Conservation (phyloP, 2,113 vertebrate species). For the Pluvianellus socialis region DNA sequence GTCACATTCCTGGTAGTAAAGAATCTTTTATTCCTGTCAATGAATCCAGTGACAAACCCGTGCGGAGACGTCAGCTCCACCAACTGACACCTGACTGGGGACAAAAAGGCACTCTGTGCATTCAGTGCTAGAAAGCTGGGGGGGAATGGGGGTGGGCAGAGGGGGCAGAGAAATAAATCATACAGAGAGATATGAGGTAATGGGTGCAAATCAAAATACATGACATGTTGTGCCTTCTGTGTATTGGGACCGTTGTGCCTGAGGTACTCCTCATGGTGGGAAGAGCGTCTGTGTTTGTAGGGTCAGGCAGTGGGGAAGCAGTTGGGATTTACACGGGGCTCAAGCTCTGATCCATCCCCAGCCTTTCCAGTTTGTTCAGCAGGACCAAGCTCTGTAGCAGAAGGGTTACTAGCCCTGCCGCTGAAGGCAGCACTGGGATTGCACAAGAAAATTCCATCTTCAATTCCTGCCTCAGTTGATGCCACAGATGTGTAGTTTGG, state of each 20-base stretch:
- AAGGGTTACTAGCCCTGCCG: background rate
- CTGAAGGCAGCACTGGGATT: background rate
- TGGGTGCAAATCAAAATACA: background rate
- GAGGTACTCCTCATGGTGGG: accelerated
- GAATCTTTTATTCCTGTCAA: background rate
- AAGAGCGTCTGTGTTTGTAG: background rate
- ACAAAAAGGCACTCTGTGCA: background rate
- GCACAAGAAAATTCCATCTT: background rate
- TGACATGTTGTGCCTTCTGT: background rate
- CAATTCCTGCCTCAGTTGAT: background rate
- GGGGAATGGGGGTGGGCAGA: background rate
- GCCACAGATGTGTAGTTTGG: background rate
- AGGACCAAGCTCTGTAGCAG: background rate
- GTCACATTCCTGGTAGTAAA: background rate
- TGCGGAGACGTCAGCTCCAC: background rate
- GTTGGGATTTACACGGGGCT: background rate
- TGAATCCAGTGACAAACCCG: background rate
- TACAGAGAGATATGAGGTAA: background rate
- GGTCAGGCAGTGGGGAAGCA: background rate
- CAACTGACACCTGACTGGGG: background rate
- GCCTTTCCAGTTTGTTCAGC: background rate
- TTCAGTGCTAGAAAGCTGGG: background rate
- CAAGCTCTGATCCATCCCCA: background rate
- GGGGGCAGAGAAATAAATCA: background rate
- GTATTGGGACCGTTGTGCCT: background rate